A percentile compares a stretch with the other conserved stretches of the same genome.
phyloP scores from a whole-genome alignment of 2,113 vertebrate species.

The Leptodactylus fuscus region DNA sequence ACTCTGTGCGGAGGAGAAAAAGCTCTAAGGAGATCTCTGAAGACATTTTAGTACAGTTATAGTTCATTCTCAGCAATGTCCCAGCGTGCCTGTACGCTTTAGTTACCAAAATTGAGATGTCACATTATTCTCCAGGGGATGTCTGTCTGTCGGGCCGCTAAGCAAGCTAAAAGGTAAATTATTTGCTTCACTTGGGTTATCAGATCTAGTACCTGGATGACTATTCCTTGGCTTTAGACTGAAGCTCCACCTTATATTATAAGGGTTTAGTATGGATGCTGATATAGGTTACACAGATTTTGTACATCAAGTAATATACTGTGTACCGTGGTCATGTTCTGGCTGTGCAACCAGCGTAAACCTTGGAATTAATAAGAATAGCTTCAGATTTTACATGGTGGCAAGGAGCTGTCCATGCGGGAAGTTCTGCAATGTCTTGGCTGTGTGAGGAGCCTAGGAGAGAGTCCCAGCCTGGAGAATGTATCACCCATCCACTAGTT shows the following conservation, averaged over 20 bases:
- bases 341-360: too few species aligned
- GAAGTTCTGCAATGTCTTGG: too few species aligned
- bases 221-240: background rate
- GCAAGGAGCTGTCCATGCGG: too few species aligned
- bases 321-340: too few species aligned
- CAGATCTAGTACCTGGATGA: conserved; percentile 7
- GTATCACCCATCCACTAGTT: too few species aligned
- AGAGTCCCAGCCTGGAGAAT: too few species aligned
- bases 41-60: conserved; percentile 73
- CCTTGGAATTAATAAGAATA: too few species aligned
- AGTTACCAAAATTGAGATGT: conserved; percentile 80
- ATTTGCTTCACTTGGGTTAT: conserved; percentile 59
- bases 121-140: conserved; percentile 72
- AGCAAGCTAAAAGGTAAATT: conserved; percentile 63
- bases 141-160: conserved; percentile 64
- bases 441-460: too few species aligned
- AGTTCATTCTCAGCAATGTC: conserved; percentile 70
- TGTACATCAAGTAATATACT: too few species aligned
- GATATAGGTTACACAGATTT: too few species aligned
- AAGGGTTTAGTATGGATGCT: background rate
- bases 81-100: conserved; percentile 73
- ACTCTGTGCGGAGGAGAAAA: conserved; percentile 67
- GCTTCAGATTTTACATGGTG: too few species aligned
- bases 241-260: background rate
- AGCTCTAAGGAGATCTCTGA: conserved; percentile 66